phyloP scores from a whole-genome alignment of 2,888 invertebrate species.

The Scaptomyza flava region DNA sequence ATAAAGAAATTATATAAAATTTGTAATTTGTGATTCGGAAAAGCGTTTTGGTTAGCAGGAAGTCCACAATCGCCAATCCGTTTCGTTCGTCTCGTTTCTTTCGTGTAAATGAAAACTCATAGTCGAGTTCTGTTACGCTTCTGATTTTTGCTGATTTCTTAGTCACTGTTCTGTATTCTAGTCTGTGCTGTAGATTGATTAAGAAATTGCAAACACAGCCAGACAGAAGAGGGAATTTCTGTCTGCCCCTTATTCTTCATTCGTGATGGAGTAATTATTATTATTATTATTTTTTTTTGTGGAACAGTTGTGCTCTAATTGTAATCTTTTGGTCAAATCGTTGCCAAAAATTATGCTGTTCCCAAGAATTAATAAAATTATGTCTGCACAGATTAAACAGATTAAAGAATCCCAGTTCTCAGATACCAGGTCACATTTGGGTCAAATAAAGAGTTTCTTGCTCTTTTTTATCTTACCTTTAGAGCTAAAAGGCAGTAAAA shows the following conservation, averaged over 20 bases:
- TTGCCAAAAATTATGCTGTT: conserved; percentile 61
- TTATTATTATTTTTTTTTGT: conserved; percentile 38
- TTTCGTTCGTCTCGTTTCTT: conserved; percentile 34
- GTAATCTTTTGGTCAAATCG: conserved; percentile 58
- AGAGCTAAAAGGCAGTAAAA: conserved; percentile 42
- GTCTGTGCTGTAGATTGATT: conserved; percentile 28
- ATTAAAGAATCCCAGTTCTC: conserved; percentile 18
- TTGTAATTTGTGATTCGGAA: conserved; percentile 46
- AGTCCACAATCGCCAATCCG: conserved; percentile 68
- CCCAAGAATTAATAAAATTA: conserved; percentile 45
- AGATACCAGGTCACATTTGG: conserved; percentile 28
- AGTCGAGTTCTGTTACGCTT: conserved; percentile 19
- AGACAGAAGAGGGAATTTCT: conserved; percentile 16
- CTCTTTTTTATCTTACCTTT: conserved; percentile 52
- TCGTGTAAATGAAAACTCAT: conserved; percentile 62
- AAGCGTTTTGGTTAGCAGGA: conserved; percentile 60
- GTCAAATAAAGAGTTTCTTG: conserved; percentile 53
- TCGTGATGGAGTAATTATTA: conserved; percentile 61
- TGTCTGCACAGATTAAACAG: conserved; percentile 21
- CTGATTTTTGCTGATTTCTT: conserved; percentile 30
- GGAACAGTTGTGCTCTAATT: conserved; percentile 65
- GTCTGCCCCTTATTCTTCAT: conserved; percentile 5
- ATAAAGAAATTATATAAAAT: conserved; percentile 75
- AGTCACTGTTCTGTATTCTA: neutral
- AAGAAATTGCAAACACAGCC: conserved; percentile 19